phyloP scores from a whole-genome alignment of 92 coral and sea anemone species.

The Hydrozoanthus gracilis region DNA sequence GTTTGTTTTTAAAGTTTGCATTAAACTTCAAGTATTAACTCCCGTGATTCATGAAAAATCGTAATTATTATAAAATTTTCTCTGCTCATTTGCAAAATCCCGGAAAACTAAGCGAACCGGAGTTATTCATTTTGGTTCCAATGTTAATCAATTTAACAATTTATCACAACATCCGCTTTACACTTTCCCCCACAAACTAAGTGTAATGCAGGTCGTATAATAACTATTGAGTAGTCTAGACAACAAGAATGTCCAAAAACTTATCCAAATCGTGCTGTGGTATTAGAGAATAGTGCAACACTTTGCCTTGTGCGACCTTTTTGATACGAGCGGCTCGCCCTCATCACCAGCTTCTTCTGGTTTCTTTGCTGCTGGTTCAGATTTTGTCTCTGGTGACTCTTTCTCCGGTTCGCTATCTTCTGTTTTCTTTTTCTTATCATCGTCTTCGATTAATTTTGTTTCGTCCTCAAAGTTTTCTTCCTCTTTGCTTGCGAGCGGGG shows the following conservation, averaged over 20 bases:
- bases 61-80: too few species aligned
- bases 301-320: constrained; percentile 10
- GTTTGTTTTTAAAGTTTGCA: too few species aligned
- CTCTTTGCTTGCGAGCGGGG: constrained; percentile 38
- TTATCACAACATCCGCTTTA: background rate
- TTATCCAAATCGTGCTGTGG: background rate
- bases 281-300: constrained; percentile 29
- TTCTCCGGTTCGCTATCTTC: constrained; percentile 15
- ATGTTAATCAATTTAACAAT: too few species aligned
- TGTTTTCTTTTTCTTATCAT: background rate
- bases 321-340: constrained; percentile 14
- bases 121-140: too few species aligned
- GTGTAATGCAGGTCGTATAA: background rate
- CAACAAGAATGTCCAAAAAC: background rate
- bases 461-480: constrained; percentile 33
- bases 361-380: background rate
- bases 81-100: too few species aligned
- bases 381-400: background rate
- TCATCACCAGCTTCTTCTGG: constrained; percentile 13
- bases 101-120: too few species aligned
- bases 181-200: background rate
- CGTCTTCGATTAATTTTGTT: constrained; percentile 7
- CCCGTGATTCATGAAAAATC: too few species aligned
- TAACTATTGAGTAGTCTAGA: background rate
- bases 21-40: too few species aligned